These are phyloP conservation scores for Anas bahamensis DNA, from an alignment of 2,797 vertebrate species.

Conservation along the genomic window DNA sequence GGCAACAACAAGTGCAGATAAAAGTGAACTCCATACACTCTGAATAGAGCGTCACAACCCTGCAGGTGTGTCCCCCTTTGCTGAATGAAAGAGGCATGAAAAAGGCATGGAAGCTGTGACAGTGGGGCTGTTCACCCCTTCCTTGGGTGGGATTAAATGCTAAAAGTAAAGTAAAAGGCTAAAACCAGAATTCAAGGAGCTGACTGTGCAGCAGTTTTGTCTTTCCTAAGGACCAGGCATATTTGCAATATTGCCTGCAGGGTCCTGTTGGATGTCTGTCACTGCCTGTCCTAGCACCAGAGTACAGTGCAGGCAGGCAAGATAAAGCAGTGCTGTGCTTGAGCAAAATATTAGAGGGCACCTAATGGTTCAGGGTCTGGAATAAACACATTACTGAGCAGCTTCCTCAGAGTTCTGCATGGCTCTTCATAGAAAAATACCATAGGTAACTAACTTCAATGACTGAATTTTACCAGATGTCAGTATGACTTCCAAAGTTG, in stretches of 20 bases:
- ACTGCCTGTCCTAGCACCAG: neutral
- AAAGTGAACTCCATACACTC: neutral
- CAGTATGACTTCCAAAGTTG: neutral
- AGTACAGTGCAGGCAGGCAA: too few species aligned
- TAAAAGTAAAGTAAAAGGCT: neutral
- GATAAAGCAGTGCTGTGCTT: neutral
- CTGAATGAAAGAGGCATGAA: too few species aligned
- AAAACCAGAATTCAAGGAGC: neutral
- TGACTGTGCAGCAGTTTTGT: neutral
- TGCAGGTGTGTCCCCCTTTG: neutral
- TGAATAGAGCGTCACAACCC: accelerated
- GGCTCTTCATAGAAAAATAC: neutral
- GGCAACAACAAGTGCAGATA: neutral
- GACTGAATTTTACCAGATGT: neutral
- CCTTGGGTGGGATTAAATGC: neutral
- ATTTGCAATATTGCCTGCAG: accelerated
- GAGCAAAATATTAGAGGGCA: neutral
- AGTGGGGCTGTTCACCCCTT: neutral
- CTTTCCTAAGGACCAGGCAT: neutral
- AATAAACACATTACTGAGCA: neutral
- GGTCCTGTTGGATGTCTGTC: accelerated
- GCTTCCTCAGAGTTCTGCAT: neutral
- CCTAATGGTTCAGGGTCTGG: accelerated
- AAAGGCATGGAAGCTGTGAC: accelerated
- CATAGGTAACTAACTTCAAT: neutral